phyloP scores from a whole-genome alignment of 64 coral and sea anemone species.

The Pocillopora damicornis region DNA sequence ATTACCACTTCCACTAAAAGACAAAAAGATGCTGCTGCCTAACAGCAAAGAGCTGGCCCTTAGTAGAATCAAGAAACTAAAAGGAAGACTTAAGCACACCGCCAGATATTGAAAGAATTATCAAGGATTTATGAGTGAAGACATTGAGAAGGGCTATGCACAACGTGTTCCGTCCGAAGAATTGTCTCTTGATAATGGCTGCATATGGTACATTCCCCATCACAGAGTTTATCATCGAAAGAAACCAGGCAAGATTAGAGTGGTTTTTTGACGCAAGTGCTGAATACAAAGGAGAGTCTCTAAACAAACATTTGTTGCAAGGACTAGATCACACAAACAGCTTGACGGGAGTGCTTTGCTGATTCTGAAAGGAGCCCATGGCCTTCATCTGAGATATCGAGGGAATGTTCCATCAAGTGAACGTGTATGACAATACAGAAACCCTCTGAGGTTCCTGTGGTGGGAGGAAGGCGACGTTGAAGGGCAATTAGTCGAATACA shows the following conservation, averaged over 20 bases:
- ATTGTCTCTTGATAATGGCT: too few relatives aligned
- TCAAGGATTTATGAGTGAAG: too few relatives aligned
- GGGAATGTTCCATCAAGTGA: neutral
- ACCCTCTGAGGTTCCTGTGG: too few relatives aligned
- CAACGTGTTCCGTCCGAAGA: too few relatives aligned
- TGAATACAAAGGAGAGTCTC: neutral
- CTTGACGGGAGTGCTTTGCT: neutral
- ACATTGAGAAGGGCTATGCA: too few relatives aligned
- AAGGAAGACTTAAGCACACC: too few relatives aligned
- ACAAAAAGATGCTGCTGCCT: slow-evolving; percentile 3
- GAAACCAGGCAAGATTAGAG: slow-evolving; percentile 2
- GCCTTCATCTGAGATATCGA: neutral
- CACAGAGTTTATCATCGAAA: neutral
- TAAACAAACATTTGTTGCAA: neutral
- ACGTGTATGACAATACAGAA: neutral
- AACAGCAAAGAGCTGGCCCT: slow-evolving; percentile 15
- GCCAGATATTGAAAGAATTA: too few relatives aligned
- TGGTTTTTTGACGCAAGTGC: neutral
- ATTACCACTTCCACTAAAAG: slow-evolving; percentile 40
- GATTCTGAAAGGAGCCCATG: neutral
- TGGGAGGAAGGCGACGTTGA: too few relatives aligned
- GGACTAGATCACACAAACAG: neutral
- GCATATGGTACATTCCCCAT: too few relatives aligned
- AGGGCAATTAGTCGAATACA: too few relatives aligned
- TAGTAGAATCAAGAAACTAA: neutral